A percentile compares a stretch with the other conserved stretches of the same genome.
Conservation (phyloP, 92 coral and sea anemone species). For the Epizoanthus fatuus region DNA sequence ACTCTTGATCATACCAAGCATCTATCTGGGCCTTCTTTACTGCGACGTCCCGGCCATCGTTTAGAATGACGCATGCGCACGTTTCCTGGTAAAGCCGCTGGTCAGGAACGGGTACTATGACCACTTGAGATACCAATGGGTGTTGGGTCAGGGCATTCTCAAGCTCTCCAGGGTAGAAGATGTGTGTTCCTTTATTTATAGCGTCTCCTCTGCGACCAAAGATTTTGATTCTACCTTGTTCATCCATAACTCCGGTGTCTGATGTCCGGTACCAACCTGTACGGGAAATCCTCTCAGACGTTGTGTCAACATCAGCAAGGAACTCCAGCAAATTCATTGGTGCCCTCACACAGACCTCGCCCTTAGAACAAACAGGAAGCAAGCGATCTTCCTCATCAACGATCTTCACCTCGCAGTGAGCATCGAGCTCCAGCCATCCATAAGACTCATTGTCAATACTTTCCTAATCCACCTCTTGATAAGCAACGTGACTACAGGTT, state of each 20-base stretch:
- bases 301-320: slow-evolving; percentile 34
- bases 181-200: slow-evolving; percentile 46
- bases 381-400: slow-evolving; percentile 29
- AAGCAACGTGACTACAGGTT: neutral
- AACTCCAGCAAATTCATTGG: slow-evolving; percentile 19
- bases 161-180: slow-evolving; percentile 36
- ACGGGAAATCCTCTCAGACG: slow-evolving; percentile 22
- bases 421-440: slow-evolving; percentile 20
- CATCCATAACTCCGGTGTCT: slow-evolving; percentile 48
- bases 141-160: slow-evolving; percentile 41
- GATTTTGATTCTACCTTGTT: slow-evolving; percentile 18
- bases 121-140: neutral
- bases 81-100: slow-evolving; percentile 40
- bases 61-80: slow-evolving; percentile 5
- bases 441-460: neutral
- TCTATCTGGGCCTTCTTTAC: slow-evolving; percentile 18
- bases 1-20: slow-evolving; percentile 12
- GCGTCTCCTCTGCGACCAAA: slow-evolving; percentile 28
- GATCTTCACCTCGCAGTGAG: slow-evolving; percentile 37
- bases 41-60: neutral
- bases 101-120: slow-evolving; percentile 35
- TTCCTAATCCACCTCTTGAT: neutral
- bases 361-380: slow-evolving; percentile 23
- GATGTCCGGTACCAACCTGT: slow-evolving; percentile 53
- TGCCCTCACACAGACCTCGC: slow-evolving; percentile 39